Conservation (phyloP, 2,113 vertebrate genomes). For the Phalacrocorax brasilianus region DNA sequence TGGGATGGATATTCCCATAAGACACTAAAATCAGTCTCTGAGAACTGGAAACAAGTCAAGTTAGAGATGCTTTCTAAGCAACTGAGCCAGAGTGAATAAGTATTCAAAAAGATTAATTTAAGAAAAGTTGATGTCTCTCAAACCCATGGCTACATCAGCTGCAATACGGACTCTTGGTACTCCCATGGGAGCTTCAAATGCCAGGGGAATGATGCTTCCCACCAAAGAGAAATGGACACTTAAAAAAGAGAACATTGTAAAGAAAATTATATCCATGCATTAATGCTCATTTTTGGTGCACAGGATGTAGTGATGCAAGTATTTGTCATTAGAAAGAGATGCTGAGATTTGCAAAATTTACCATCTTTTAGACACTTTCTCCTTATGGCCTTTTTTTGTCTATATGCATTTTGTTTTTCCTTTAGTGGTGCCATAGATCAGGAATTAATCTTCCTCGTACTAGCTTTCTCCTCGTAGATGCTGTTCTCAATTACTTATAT, state of each 20-base stretch:
- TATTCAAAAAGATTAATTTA: background rate
- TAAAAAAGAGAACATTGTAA: background rate
- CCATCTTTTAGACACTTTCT: background rate
- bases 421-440: background rate
- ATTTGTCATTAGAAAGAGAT: background rate
- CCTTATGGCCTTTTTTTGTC: background rate
- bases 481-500: background rate
- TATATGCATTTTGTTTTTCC: background rate
- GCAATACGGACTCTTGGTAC: background rate
- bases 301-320: background rate
- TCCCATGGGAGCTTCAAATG: background rate
- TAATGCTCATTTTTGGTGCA: background rate
- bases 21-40: background rate
- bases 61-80: conserved; percentile 3
- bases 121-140: background rate
- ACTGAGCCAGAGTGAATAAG: background rate
- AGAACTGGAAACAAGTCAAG: conserved; percentile 5
- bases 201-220: background rate
- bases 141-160: background rate
- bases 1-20: background rate
- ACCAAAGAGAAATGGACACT: background rate
- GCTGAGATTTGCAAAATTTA: background rate
- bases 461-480: background rate
- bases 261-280: background rate
- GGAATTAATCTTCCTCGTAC: background rate